Evolutionary conservation across 2,888 invertebrate genomes (phyloP).

Genomic region (Harmothoe impar): DNA sequence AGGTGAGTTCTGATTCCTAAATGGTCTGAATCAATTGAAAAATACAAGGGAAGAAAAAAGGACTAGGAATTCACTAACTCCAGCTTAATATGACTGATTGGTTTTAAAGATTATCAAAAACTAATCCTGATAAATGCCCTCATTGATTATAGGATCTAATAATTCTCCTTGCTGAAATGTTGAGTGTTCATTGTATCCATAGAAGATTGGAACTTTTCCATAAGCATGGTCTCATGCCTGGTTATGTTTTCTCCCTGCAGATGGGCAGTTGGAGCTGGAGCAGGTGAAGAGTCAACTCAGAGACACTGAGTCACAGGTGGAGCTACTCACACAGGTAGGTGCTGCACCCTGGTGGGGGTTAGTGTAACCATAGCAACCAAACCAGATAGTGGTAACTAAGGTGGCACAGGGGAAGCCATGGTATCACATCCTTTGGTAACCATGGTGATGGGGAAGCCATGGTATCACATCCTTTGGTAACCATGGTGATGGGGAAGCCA

Average conservation of each 20-base stretch:
- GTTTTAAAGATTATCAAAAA: too few species aligned
- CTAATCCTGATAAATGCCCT: too few species aligned
- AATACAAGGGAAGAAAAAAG: not conserved
- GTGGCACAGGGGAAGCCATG: too few species aligned
- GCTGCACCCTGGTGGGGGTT: constrained; percentile 22
- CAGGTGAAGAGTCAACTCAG: constrained; percentile 29
- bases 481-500: not conserved
- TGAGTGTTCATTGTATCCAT: too few species aligned
- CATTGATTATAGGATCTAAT: too few species aligned
- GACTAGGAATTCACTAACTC: too few species aligned
- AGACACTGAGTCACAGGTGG: constrained; percentile 58
- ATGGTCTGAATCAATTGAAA: not conserved
- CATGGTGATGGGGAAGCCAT: not conserved
- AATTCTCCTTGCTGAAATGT: too few species aligned
- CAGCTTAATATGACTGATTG: too few species aligned
- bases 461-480: not conserved
- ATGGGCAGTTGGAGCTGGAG: constrained; percentile 53
- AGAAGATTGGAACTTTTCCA: too few species aligned
- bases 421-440: too few species aligned
- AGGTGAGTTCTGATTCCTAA: constrained; percentile 44
- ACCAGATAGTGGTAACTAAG: not conserved
- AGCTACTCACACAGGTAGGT: constrained; percentile 63
- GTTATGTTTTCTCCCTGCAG: not conserved
- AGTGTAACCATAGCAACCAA: not conserved
- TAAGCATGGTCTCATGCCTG: too few species aligned